Percentiles rank a stretch among this genome's conserved stretches.
phyloP scores from a whole-genome alignment of 2,113 vertebrate species.

The Chunga burmeisteri region DNA sequence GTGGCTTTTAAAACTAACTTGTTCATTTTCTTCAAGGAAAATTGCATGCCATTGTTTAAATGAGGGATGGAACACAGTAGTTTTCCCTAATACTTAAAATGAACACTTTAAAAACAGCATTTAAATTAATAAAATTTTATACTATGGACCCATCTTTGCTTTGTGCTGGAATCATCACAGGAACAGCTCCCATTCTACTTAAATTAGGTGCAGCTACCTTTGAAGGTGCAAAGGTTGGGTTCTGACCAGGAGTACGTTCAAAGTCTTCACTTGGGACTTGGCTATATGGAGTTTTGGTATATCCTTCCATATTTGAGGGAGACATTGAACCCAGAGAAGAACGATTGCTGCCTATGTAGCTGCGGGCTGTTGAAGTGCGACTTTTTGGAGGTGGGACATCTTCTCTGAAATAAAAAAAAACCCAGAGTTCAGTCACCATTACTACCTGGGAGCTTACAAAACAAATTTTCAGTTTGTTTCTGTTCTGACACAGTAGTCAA shows the following conservation, averaged over 20 bases:
- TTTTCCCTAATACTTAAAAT: conserved; percentile 43
- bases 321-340: conserved; percentile 98
- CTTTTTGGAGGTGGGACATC: conserved; percentile 96
- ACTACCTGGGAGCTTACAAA: neutral
- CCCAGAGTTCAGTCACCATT: neutral
- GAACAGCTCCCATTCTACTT: conserved; percentile 95
- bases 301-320: conserved; percentile 95
- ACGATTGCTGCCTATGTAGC: conserved; percentile 94
- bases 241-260: conserved; percentile 81
- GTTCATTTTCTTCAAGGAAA: conserved; percentile 13
- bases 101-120: conserved; percentile 26
- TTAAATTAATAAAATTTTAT: conserved; percentile 74
- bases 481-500: neutral
- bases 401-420: conserved; percentile 78
- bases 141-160: conserved; percentile 97
- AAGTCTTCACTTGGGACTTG: conserved; percentile 91
- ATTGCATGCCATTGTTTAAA: conserved; percentile 51
- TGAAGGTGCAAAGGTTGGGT: conserved; percentile 75
- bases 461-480: neutral
- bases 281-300: conserved; percentile 90
- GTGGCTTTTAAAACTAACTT: conserved; percentile 37
- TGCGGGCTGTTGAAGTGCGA: conserved; percentile 91
- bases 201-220: conserved; percentile 93
- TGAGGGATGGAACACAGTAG: conserved; percentile 7
- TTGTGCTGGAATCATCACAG: conserved; percentile 97